Evolutionary conservation across 2,797 vertebrate genomes (phyloP).

Genomic region (Chrysocyon brachyurus): DNA sequence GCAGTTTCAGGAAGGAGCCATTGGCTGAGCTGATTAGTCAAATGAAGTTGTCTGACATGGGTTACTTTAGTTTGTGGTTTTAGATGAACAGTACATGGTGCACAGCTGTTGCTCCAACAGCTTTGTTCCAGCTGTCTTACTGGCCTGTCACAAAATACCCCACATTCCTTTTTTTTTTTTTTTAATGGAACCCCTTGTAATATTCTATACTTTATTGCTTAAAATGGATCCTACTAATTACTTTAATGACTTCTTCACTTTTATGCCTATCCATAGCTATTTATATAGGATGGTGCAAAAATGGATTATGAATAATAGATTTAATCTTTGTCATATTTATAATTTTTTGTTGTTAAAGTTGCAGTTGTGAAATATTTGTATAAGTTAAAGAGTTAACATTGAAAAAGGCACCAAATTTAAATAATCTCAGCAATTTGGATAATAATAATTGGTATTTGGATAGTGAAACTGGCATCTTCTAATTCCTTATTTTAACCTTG

Average conservation of each 20-base stretch:
- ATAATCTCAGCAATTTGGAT: not conserved
- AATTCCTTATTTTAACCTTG: slow-evolving; percentile 44
- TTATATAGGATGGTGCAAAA: slow-evolving; percentile 62
- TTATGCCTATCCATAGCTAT: slow-evolving; percentile 74
- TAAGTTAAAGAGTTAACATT: slow-evolving; percentile 3
- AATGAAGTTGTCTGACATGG: slow-evolving; percentile 85
- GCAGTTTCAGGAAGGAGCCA: slow-evolving; percentile 75
- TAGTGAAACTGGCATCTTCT: not conserved
- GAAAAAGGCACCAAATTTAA: slow-evolving; percentile 15
- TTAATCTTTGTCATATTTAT: slow-evolving; percentile 41
- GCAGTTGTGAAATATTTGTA: slow-evolving; percentile 50
- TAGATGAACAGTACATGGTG: slow-evolving; percentile 80
- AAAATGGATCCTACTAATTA: slow-evolving; percentile 80
- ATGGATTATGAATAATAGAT: slow-evolving; percentile 12
- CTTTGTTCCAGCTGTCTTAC: slow-evolving; percentile 90
- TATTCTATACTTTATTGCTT: slow-evolving; percentile 83
- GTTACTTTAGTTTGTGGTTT: slow-evolving; percentile 83
- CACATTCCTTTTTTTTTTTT: slow-evolving; percentile 87
- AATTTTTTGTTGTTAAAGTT: slow-evolving; percentile 61
- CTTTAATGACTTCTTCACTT: slow-evolving; percentile 71
- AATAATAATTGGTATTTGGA: slow-evolving; percentile 31
- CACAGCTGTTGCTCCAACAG: slow-evolving; percentile 90
- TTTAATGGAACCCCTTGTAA: slow-evolving; percentile 82
- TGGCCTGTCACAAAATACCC: slow-evolving; percentile 88
- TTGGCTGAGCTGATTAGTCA: slow-evolving; percentile 69